Evolutionary conservation across 2,113 vertebrate species (phyloP).

Genomic region (Labeo catla): DNA sequence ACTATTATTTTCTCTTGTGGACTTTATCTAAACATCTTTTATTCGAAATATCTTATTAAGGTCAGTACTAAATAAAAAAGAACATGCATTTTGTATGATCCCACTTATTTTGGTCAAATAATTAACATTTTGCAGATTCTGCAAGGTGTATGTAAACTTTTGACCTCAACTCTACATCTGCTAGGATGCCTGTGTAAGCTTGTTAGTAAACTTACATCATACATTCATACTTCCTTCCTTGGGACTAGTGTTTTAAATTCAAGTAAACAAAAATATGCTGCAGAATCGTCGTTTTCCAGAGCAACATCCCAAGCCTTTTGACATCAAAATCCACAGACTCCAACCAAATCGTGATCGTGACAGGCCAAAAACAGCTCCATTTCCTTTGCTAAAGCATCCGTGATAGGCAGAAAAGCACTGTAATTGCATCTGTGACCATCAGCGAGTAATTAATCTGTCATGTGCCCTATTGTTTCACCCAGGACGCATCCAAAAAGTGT

Average conservation of each 20-base stretch:
- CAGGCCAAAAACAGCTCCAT: constrained; percentile 45
- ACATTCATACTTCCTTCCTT: not conserved
- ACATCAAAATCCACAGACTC: constrained; percentile 14
- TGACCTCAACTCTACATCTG: too few species aligned
- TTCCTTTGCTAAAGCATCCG: constrained; percentile 20
- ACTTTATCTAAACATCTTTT: too few species aligned
- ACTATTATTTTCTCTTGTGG: too few species aligned
- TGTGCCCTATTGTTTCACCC: constrained; percentile 51
- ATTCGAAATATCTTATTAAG: too few species aligned
- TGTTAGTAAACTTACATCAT: not conserved
- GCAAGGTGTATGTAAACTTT: too few species aligned
- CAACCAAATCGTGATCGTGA: not conserved
- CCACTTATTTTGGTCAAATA: too few species aligned
- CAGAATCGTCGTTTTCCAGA: not conserved
- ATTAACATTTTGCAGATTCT: too few species aligned
- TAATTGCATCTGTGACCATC: constrained; percentile 51
- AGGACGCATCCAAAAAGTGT: constrained; percentile 15
- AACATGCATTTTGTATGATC: too few species aligned
- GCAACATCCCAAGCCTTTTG: not conserved
- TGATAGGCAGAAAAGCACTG: constrained; percentile 38
- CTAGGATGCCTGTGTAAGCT: not conserved
- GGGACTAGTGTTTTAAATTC: not conserved
- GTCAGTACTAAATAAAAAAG: too few species aligned
- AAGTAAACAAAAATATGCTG: constrained; percentile 6
- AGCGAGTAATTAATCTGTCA: constrained; percentile 59